Evolutionary conservation across 2,113 vertebrate species (phyloP).

Genomic region (Clarias gariepinus): DNA sequence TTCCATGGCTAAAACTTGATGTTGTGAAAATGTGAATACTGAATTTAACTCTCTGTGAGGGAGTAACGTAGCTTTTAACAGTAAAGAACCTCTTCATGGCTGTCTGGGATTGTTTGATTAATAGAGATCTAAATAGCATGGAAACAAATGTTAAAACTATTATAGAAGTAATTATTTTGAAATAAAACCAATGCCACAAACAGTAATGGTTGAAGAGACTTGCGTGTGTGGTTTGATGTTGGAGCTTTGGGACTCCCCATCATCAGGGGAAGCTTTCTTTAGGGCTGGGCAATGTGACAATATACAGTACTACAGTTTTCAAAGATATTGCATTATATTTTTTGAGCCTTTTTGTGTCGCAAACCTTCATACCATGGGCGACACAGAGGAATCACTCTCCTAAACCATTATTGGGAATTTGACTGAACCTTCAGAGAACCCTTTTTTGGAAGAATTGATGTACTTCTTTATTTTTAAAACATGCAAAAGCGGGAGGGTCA

Average conservation of each 20-base stretch:
- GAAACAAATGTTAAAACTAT: slow-evolving; percentile 83
- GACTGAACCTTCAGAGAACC: too few relatives aligned
- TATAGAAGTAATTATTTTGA: slow-evolving; percentile 93
- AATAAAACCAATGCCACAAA: slow-evolving; percentile 77
- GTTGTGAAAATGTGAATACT: slow-evolving; percentile 55
- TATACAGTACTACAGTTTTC: background rate
- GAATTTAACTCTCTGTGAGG: slow-evolving; percentile 40
- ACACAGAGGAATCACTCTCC: too few relatives aligned
- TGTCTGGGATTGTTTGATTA: slow-evolving; percentile 28
- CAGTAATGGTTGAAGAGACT: slow-evolving; percentile 14
- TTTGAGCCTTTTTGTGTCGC: too few relatives aligned
- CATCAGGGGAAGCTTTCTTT: background rate
- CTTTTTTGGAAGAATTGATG: too few relatives aligned
- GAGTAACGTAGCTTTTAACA: slow-evolving; percentile 43
- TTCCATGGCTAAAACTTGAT: slow-evolving; percentile 44
- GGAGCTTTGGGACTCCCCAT: background rate
- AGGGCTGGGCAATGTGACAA: background rate
- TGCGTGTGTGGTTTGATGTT: slow-evolving; percentile 6
- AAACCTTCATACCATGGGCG: too few relatives aligned
- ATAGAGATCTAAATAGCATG: slow-evolving; percentile 81
- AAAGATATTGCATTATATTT: background rate
- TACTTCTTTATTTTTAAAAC: background rate
- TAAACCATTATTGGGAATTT: too few relatives aligned
- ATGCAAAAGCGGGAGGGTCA: too few relatives aligned
- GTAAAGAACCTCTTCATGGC: slow-evolving; percentile 28